Conservation (phyloP, 2,113 vertebrate species). For the Microtus richardsoni region DNA sequence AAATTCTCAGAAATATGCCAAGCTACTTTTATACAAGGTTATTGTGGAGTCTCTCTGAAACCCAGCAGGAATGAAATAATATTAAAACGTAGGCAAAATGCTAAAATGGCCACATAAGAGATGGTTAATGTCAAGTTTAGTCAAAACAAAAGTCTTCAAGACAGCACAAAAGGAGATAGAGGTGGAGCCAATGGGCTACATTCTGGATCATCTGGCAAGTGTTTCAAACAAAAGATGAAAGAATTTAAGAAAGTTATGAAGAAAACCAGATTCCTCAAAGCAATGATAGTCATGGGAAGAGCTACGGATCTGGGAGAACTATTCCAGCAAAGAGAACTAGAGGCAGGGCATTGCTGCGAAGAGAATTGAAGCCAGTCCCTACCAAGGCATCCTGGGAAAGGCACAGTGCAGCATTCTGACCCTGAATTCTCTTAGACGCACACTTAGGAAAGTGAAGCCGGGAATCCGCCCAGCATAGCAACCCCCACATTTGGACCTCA, state of each 20-base stretch:
- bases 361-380: not conserved
- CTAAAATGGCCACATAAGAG: not conserved
- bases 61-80: constrained; percentile 32
- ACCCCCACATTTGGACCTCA: not conserved
- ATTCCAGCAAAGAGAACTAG: not conserved
- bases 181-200: not conserved
- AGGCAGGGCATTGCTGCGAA: not conserved
- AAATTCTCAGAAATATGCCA: not conserved
- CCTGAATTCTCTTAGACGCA: not conserved
- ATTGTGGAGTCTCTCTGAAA: not conserved
- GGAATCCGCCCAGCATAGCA: not conserved
- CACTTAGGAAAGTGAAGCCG: not conserved
- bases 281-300: not conserved
- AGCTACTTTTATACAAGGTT: not conserved
- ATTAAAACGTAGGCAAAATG: not conserved
- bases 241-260: not conserved
- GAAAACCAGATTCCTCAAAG: not conserved
- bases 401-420: too few species aligned
- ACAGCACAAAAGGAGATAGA: not conserved
- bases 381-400: too few species aligned
- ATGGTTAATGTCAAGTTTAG: not conserved
- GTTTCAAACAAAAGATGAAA: not conserved
- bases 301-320: too few species aligned
- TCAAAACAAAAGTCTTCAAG: constrained; percentile 13
- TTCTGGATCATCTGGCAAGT: not conserved